These are phyloP conservation scores for Antitype chi DNA, from an alignment of 2,888 invertebrate genomes.

Conservation along the genomic window DNA sequence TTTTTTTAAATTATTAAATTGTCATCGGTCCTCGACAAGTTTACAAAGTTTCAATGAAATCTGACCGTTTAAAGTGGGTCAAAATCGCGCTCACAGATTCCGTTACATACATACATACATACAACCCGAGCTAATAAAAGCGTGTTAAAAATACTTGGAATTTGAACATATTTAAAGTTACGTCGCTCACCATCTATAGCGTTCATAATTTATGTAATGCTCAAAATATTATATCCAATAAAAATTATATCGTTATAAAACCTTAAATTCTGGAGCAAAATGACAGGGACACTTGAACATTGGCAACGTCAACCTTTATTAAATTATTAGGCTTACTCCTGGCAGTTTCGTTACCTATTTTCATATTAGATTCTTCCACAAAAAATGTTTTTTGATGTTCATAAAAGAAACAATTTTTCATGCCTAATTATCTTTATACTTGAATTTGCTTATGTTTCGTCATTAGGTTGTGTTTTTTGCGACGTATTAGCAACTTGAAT, in stretches of 20 bases:
- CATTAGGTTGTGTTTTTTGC: not conserved
- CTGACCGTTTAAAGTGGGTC: no score
- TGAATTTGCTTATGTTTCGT: constrained; percentile 1
- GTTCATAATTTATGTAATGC: not conserved
- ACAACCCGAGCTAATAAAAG: no score
- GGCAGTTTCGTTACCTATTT: constrained; percentile 8
- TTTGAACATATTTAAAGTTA: no score
- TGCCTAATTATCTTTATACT: constrained; percentile 1
- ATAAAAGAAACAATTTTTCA: constrained; percentile 1
- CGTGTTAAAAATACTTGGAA: no score
- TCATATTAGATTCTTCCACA: not conserved
- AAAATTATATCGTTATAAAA: not conserved
- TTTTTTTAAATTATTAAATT: no score
- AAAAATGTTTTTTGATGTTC: constrained; percentile 21
- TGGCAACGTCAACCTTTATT: constrained; percentile 18
- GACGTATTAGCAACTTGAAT: not conserved
- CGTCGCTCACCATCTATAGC: not conserved
- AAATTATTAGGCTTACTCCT: constrained; percentile 20
- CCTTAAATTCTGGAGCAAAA: constrained; percentile 5
- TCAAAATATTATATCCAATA: not conserved
- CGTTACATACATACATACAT: no score
- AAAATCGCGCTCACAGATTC: no score
- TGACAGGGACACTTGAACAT: not conserved
- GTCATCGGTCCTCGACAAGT: no score
- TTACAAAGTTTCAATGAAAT: no score